Evolutionary conservation across 2,888 invertebrate genomes (phyloP), one percentile per base, ranked within the genome.

Genomic region (Sepioteuthis lessoniana): DNA sequence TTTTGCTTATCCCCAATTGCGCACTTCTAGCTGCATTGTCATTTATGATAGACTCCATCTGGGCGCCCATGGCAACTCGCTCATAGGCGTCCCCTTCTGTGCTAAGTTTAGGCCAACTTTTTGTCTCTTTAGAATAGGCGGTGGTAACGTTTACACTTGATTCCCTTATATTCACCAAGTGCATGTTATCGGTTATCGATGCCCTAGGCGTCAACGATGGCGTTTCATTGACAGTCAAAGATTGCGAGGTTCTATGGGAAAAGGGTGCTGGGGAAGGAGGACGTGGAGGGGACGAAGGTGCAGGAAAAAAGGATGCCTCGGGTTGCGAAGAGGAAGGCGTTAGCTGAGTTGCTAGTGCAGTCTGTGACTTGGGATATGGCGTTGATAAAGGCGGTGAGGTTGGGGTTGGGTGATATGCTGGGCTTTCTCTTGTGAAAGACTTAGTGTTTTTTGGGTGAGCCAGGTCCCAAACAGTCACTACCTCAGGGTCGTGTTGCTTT

Each of bases 341-440:
- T 28, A 25, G 16, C 55, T 31, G 4, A 31, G 31, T 76, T n/a
- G 76, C 31, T 76, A 28, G 7, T n/a, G 10, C 76, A 76, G 76
- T 76, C 10, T 76, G 76, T 76, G 76, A 4, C 31, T 31, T n/a
- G n/a, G 76, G 31, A n/a, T 31, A 76, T 76, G 76, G 76, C 31
- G 76, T 76, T 76, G 76, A n/a, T 76, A 76, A 76, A 76, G 31
- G 76, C 76, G 76, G 76, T 31, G 76, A 28, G 76, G 31, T 76
- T 31, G 31, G 76, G 31, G 76, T 76, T 31, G 35, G 76, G n/a
- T 76, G 76, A 76, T 76, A 76, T 76, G 76, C 76, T 19, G 76
- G 76, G n/a, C 76, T 76, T 76, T 76, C 76, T 76, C 76, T 13
- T n/a, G n/a, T 76, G 76, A 76, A 76, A 76, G 76, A 76, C 76